phyloP scores from a whole-genome alignment of 2,797 vertebrate species.

The Crocodylus rhombifer region DNA sequence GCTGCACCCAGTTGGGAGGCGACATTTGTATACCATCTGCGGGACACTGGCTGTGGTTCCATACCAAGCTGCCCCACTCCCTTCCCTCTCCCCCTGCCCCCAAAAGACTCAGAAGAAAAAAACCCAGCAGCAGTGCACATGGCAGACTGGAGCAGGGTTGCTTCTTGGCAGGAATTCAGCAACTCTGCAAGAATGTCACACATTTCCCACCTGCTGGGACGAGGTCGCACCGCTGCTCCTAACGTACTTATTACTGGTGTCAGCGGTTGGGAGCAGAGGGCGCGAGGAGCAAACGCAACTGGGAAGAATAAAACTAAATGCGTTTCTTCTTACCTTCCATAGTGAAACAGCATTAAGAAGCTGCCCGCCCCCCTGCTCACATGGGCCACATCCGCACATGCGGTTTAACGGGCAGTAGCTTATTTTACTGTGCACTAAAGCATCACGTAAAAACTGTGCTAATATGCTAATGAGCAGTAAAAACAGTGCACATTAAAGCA shows the following conservation, averaged over 20 bases:
- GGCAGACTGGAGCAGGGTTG: neutral
- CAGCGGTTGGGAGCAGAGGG: neutral
- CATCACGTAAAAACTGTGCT: no score
- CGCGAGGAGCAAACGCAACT: rapidly evolving
- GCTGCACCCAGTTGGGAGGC: neutral
- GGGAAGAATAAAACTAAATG: rapidly evolving
- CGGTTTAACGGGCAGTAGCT: no score
- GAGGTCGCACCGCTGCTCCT: neutral
- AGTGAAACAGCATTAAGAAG: rapidly evolving
- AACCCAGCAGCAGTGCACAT: rapidly evolving
- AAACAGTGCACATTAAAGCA: no score
- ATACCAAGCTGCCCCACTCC: neutral
- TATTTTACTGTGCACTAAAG: no score
- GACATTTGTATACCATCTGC: neutral
- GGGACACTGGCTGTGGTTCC: neutral
- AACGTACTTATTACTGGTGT: neutral
- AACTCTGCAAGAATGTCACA: neutral
- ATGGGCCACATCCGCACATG: no score
- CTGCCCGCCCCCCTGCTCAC: neutral
- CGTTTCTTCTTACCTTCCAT: neutral
- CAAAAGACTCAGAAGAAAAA: neutral
- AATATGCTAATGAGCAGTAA: no score
- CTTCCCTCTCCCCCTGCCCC: rapidly evolving
- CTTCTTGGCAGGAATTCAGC: neutral
- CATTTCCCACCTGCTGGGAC: neutral